A percentile compares a stretch with the other conserved stretches of the same genome.
Evolutionary conservation across 2,888 invertebrate genomes (phyloP).

Genomic region (Pasiphila rectangulata): DNA sequence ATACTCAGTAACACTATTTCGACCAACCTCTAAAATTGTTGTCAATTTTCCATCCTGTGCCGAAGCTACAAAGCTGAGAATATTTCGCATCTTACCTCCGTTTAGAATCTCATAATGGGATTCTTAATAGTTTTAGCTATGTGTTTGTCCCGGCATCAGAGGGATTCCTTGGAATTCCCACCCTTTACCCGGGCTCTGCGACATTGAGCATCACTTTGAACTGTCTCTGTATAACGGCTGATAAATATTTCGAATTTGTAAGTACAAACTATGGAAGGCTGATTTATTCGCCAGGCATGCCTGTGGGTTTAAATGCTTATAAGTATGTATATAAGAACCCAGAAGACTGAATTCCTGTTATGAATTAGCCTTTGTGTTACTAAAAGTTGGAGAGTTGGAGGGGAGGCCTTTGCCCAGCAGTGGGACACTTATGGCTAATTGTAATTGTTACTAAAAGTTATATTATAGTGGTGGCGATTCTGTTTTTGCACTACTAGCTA

Average conservation of each 20-base stretch:
- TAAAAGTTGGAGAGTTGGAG: too few relatives aligned
- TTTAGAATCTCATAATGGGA: constrained; percentile 41
- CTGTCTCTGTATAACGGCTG: constrained; percentile 42
- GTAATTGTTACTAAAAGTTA: too few relatives aligned
- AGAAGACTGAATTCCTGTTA: too few relatives aligned
- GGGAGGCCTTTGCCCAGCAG: too few relatives aligned
- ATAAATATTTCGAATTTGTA: constrained; percentile 42
- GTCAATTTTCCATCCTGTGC: background rate
- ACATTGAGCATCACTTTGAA: constrained; percentile 52
- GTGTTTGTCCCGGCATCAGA: constrained; percentile 46
- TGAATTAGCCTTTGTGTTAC: too few relatives aligned
- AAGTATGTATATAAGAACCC: too few relatives aligned
- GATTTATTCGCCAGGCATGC: constrained; percentile 16
- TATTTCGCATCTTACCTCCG: constrained; percentile 8
- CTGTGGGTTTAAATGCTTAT: too few relatives aligned
- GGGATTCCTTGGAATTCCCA: constrained; percentile 47
- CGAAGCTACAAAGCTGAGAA: background rate
- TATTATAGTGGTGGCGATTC: too few relatives aligned
- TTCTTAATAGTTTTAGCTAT: constrained; percentile 47
- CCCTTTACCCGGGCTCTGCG: constrained; percentile 45
- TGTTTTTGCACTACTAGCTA: too few relatives aligned
- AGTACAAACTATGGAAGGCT: constrained; percentile 19
- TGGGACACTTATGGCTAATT: too few relatives aligned
- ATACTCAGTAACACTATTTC: too few relatives aligned
- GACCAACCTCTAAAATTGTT: background rate